Evolutionary conservation across 2,797 vertebrate genomes (phyloP), one percentile per base, ranked within the genome.

Genomic region (Hydrolagus colliei): DNA sequence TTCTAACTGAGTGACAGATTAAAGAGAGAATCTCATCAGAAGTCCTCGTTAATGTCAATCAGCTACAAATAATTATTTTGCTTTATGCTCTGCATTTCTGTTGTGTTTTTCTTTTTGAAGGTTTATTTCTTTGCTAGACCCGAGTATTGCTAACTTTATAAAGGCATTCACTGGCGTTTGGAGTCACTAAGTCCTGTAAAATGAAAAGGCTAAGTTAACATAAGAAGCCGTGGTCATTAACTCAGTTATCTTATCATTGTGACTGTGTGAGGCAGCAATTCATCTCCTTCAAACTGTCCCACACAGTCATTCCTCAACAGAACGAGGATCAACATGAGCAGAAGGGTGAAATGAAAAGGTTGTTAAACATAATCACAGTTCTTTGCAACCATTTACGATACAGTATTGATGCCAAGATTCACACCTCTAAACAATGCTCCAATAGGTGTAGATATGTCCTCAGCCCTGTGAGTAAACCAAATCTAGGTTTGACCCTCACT

Each of bases 1-100:
- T 79, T 63, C 27, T 79, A 32, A 63, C 63, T 79, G 77, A 79
- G 13, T 79, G 61, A 22, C n/a, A 22, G 13, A 79, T 77, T 77
- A 61, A 77, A 61, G 41, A 61, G 73, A 13, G 41, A 77, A 59
- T 10, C 75, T 61, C 41, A 76, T 76, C 61, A n/a, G 10, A 9
- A 77, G 52, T 61, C 52, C 9, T 52, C 61, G 22, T 77, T 77
- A 77, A 77, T n/a, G 52, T 16, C 61, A 61, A 77, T 77, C 52
- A 61, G 20, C 61, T 12, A 11, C 75, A 77, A 77, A 77, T 14
- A 77, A 61, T 61, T 74, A 77, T 76, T 59, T 59, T n/a, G 41
- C 14, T 2, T 52, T 52, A 52, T 52, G 41, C 52, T 76, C 41
- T 35, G 35, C 74, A 76, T 76, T 52, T 18, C 9, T 76, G 8